These are phyloP conservation scores for Andricus quercusramuli DNA, from an alignment of 2,888 invertebrate species.

Conservation along the genomic window DNA sequence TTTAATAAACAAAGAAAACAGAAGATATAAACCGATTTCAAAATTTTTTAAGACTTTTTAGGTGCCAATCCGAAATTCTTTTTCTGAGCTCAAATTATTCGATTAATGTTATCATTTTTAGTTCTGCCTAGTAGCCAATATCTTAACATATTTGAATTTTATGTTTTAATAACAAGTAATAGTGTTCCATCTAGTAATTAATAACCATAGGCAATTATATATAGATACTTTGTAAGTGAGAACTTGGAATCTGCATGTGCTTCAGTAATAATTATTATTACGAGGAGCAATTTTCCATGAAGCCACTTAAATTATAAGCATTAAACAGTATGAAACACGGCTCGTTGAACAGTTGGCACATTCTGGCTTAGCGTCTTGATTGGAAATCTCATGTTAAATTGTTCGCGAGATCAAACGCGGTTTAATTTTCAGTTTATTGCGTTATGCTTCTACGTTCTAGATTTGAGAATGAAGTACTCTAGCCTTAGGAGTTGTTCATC, in stretches of 20 bases:
- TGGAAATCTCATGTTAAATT: constrained; percentile 15
- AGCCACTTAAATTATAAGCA: background rate
- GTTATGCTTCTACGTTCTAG: background rate
- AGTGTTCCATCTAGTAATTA: too few species aligned
- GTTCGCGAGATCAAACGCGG: constrained; percentile 12
- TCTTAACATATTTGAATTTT: too few species aligned
- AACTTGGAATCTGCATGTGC: background rate
- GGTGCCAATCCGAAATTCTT: too few species aligned
- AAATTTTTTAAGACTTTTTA: too few species aligned
- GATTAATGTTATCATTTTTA: too few species aligned
- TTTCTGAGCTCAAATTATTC: too few species aligned
- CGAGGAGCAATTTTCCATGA: background rate
- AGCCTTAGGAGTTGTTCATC: background rate
- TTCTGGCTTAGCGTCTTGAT: background rate
- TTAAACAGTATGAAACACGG: constrained; percentile 1
- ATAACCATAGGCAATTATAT: too few species aligned
- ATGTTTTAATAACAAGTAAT: too few species aligned
- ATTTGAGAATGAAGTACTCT: background rate
- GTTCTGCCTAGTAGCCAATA: too few species aligned
- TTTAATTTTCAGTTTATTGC: constrained; percentile 21
- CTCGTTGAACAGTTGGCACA: background rate
- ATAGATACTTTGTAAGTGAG: too few species aligned
- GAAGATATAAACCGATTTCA: too few species aligned
- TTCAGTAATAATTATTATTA: background rate
- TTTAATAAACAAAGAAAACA: too few species aligned